Conservation (phyloP, 2,888 invertebrate genomes). For the Ectropis crepuscularia region DNA sequence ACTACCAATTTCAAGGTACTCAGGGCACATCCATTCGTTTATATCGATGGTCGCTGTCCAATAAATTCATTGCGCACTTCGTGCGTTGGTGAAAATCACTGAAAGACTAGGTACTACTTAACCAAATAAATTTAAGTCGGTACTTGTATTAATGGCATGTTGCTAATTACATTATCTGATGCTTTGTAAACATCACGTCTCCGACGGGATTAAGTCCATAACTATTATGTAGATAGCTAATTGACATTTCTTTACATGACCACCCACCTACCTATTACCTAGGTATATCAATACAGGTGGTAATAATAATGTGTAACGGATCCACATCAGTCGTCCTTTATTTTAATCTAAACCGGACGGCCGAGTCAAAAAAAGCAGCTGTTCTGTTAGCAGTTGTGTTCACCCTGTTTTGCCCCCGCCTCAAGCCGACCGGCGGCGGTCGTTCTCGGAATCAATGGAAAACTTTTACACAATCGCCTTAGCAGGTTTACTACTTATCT, state of each 20-base stretch:
- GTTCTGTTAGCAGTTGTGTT: conserved; percentile 23
- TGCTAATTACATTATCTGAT: no score
- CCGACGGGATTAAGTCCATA: no score
- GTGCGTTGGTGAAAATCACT: no score
- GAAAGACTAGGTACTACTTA: no score
- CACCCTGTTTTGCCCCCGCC: conserved; percentile 31
- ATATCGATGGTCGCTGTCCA: no score
- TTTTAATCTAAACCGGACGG: conserved; percentile 28
- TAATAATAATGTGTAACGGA: conserved; percentile 16
- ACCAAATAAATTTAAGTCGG: no score
- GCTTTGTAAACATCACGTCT: no score
- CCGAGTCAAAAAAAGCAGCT: conserved; percentile 31
- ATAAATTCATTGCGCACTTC: no score
- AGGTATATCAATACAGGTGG: background rate
- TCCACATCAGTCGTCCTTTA: conserved; percentile 16
- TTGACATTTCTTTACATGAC: background rate
- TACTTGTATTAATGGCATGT: no score
- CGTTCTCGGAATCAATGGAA: conserved; percentile 31
- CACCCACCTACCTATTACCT: conserved; percentile 1
- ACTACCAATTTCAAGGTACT: no score
- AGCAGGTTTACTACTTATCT: conserved; percentile 12
- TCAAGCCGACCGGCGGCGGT: conserved; percentile 7
- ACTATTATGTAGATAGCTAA: background rate
- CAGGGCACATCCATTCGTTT: no score
- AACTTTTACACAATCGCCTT: conserved; percentile 25